Conservation (phyloP, 2,797 vertebrate genomes). For the Lithobates sylvaticus region DNA sequence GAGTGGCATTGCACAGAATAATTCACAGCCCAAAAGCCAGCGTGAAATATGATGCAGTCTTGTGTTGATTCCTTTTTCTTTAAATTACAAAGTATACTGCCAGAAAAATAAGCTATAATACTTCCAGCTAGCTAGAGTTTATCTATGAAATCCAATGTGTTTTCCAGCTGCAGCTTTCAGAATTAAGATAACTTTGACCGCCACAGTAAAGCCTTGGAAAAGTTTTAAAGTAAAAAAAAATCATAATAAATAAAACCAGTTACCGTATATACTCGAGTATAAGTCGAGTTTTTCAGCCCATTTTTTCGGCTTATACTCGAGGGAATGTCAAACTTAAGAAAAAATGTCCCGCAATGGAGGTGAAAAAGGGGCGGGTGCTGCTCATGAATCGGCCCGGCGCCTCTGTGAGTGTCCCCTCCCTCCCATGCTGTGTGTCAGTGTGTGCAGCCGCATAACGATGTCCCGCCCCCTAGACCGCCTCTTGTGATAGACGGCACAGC, state of each 20-base stretch:
- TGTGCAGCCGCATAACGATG: too few relatives aligned
- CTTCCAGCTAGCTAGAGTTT: not conserved
- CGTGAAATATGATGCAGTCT: not conserved
- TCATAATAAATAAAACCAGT: not conserved
- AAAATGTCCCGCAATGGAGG: too few relatives aligned
- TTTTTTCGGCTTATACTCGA: too few relatives aligned
- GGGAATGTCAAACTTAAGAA: too few relatives aligned
- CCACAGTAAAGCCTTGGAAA: not conserved
- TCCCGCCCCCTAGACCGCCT: too few relatives aligned
- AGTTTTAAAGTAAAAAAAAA: not conserved
- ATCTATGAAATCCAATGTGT: conserved; percentile 8
- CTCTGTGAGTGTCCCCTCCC: too few relatives aligned
- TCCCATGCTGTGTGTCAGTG: too few relatives aligned
- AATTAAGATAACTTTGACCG: not conserved
- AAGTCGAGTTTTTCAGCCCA: too few relatives aligned
- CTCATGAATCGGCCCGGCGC: too few relatives aligned
- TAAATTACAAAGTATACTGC: not conserved
- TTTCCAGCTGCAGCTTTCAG: conserved; percentile 16
- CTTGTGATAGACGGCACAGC: too few relatives aligned
- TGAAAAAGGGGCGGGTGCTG: too few relatives aligned
- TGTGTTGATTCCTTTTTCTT: not conserved
- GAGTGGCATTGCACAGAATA: not conserved
- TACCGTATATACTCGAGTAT: too few relatives aligned
- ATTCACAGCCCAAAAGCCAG: not conserved
- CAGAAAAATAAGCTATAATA: conserved; percentile 3